Conservation (phyloP, 1,140 invertebrate genomes). For the Bombyx mori region ASM3026992v2 NC_085115.1:2563501-2564000, state of each 20-base stretch:
- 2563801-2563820: background rate
- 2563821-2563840: background rate
- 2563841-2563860: background rate
- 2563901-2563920: background rate
- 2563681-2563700: too few species aligned
- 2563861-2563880: background rate
- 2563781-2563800: too few species aligned
- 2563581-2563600: background rate
- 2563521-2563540: too few species aligned
- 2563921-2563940: background rate
- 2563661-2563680: too few species aligned
- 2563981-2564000: background rate
- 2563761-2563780: too few species aligned
- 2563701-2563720: too few species aligned
- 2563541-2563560: background rate
- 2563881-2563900: background rate
- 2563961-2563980: background rate
- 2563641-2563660: too few species aligned
- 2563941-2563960: background rate
- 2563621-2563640: too few species aligned
- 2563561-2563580: background rate
- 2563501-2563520: too few species aligned
- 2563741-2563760: too few species aligned
- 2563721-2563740: too few species aligned
- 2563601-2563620: too few species aligned